Base-by-base conservation (phyloP, 2,888 invertebrate species). In the Ophion ventricosus region DNA sequence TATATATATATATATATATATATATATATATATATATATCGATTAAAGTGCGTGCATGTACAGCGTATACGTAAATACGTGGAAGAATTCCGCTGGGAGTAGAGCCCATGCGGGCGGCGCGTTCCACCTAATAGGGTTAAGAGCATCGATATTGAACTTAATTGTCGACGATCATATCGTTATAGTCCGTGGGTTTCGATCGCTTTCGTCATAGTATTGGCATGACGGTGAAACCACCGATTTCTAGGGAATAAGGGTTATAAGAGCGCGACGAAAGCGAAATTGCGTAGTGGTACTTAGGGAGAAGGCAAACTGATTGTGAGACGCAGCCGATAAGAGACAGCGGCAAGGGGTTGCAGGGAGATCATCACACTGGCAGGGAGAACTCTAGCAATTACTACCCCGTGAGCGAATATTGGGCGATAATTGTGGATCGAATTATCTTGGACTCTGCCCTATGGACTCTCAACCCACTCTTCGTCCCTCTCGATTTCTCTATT, bases 391-490 rank as follows among this genome's bases (percentile, higher is more conserved):
- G 87, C 85, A 87, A 86, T 87, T 86, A 86, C 83, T 80, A 74
- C 70, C 54, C 23, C 25, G 59, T n/a, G 49, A 56, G 40, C 56
- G 77, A 76, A 72, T 80, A 83, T 84, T 84, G 56, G 86, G 82
- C 84, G 87, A 87, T 88, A 88, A 88, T 88, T 86, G 87, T 87
- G 86, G 86, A 87, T 87, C 86, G 85, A 72, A 76, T 77, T 72
- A 64, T 70, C 57, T 26, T 80, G 35, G 35, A 70, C 54, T 74
- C 78, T 74, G 63, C 20, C 59, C 54, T 59, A 35, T 35, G 7
- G 7, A 7, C 35, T 49, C 23, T 26, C 56, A 56, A 1, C 25
- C 49, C 54, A n/a, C 63, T 72, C 59, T 75, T 17, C 40, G 11
- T 59, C 54, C 11, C 57, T 59, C 35, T 49, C 43, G 43, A 20